Evolutionary conservation across 35 echinoderm and acorn worm species (phyloP).

Genomic region (Apostichopus parvimensis): DNA sequence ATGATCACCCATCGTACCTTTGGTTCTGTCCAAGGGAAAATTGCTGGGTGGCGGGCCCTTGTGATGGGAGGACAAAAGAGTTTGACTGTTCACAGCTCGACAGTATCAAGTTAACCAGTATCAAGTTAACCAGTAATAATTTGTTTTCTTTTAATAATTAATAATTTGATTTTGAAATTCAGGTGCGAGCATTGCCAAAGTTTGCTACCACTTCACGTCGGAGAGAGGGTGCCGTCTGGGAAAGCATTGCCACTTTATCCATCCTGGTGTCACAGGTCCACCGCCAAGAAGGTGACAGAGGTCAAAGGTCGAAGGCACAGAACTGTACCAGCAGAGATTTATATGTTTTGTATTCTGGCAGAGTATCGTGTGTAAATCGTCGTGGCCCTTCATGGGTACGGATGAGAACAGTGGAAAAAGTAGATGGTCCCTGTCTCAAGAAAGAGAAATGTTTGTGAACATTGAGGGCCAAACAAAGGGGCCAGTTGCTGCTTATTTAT

Average conservation of each 20-base stretch:
- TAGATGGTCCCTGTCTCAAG: too few species aligned
- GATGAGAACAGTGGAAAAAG: too few species aligned
- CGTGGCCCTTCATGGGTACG: too few species aligned
- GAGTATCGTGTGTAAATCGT: too few species aligned
- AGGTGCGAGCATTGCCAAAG: not conserved
- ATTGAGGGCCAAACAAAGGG: too few species aligned
- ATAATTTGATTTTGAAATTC: not conserved
- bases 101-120: not conserved
- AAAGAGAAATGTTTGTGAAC: too few species aligned
- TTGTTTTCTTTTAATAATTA: too few species aligned
- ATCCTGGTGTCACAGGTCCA: slow-evolving; percentile 80
- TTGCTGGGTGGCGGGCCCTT: not conserved
- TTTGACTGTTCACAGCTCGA: not conserved
- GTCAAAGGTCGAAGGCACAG: not conserved
- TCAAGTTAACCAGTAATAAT: too few species aligned
- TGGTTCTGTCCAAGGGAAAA: not conserved
- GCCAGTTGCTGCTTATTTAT: too few species aligned
- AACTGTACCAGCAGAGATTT: too few species aligned
- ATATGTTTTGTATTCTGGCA: too few species aligned
- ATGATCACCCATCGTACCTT: too few species aligned
- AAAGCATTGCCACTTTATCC: slow-evolving; percentile 74
- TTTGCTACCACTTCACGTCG: slow-evolving; percentile 83
- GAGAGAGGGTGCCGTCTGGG: slow-evolving; percentile 73
- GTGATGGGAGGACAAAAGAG: not conserved
- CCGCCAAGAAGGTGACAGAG: slow-evolving; percentile 45